These are phyloP conservation scores for Peromyscus nudipes DNA, from an alignment of 2,797 vertebrate genomes.

Conservation along the genomic window DNA sequence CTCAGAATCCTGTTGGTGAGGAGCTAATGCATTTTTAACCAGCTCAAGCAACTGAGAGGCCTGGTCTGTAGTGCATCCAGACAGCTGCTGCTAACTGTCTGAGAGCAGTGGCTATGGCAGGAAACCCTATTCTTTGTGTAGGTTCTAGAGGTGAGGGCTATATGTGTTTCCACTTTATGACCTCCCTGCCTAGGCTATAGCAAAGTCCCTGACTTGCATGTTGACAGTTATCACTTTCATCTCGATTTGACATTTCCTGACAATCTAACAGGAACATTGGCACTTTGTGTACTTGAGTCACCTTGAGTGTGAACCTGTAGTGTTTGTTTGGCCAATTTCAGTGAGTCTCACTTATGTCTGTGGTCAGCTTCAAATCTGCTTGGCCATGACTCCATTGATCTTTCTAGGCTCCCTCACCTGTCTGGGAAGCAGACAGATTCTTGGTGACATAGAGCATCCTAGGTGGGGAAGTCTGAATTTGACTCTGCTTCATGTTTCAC, in stretches of 20 bases:
- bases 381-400: neutral
- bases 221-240: neutral
- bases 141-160: neutral
- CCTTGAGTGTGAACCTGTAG: neutral
- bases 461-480: neutral
- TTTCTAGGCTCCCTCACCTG: neutral
- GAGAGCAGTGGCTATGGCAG: neutral
- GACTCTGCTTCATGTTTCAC: neutral
- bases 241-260: conserved; percentile 13
- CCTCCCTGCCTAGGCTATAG: neutral
- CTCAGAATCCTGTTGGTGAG: conserved; percentile 26
- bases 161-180: neutral
- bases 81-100: neutral
- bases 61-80: neutral
- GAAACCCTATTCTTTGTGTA: neutral
- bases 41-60: conserved; percentile 44
- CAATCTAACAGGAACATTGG: neutral
- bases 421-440: neutral
- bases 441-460: neutral
- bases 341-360: neutral
- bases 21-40: conserved; percentile 74
- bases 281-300: neutral
- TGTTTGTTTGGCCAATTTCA: neutral
- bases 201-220: neutral
- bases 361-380: neutral